These are phyloP conservation scores for Ptychodera flava DNA, from an alignment of 35 echinoderm and acorn worm species.

Conservation along the genomic window DNA sequence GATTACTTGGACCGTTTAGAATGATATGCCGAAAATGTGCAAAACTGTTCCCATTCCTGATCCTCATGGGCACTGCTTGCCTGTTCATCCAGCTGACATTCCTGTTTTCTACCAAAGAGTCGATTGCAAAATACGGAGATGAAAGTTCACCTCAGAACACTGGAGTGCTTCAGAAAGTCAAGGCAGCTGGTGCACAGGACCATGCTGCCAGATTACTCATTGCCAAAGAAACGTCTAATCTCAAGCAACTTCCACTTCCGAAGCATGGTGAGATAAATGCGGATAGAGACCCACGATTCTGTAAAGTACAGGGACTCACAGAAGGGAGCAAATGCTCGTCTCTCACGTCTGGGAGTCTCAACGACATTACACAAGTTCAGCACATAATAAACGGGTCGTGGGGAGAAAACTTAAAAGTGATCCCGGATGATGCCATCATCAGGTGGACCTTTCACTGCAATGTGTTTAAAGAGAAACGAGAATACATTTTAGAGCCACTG, in stretches of 20 bases:
- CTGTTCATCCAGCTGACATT: not conserved
- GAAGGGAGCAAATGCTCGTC: not conserved
- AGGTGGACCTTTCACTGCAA: slow-evolving; percentile 33
- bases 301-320: not conserved
- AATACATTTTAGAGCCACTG: slow-evolving; percentile 26
- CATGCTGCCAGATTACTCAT: too few relatives aligned
- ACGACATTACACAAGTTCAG: not conserved
- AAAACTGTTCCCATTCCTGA: not conserved
- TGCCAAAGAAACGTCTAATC: too few relatives aligned
- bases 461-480: slow-evolving; percentile 21
- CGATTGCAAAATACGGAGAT: too few relatives aligned
- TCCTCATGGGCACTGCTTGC: not conserved
- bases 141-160: too few relatives aligned
- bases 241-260: not conserved
- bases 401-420: not conserved
- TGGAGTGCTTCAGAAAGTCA: too few relatives aligned
- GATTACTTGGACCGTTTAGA: too few relatives aligned
- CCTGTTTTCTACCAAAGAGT: too few relatives aligned
- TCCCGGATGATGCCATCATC: slow-evolving; percentile 21
- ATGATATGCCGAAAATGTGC: too few relatives aligned
- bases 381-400: not conserved
- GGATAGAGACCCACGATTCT: not conserved
- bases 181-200: too few relatives aligned
- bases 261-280: not conserved
- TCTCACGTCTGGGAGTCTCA: not conserved